Conservation (phyloP, 2,797 vertebrate species). For the Scleropages formosus region DNA sequence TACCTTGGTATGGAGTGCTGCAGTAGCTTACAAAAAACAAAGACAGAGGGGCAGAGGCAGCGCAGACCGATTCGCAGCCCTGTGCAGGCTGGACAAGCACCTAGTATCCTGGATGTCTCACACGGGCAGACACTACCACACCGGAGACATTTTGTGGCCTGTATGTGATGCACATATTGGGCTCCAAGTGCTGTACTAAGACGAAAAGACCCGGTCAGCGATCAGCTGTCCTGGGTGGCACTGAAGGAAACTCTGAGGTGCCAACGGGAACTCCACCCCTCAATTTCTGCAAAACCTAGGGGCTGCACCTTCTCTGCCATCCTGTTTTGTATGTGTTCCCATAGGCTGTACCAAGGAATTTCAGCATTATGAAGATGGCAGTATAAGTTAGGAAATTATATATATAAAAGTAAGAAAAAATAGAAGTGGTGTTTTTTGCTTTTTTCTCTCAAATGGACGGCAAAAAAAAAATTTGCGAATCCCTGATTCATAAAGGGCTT, state of each 20-base stretch:
- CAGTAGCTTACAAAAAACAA: conserved; percentile 37
- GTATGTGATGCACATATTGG: conserved; percentile 43
- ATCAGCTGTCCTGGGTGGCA: conserved; percentile 11
- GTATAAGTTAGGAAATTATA: conserved; percentile 28
- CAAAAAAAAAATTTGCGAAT: conserved; percentile 46
- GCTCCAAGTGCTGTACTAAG: conserved; percentile 50
- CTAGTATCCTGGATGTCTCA: conserved; percentile 10
- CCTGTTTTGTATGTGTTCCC: background rate
- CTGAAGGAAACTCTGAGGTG: conserved; percentile 3
- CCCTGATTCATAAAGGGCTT: conserved; percentile 40
- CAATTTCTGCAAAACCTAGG: background rate
- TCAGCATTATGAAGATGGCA: conserved; percentile 27
- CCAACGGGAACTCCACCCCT: background rate
- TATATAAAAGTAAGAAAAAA: conserved; percentile 17
- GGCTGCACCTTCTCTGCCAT: conserved; percentile 6
- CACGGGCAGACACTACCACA: conserved; percentile 40
- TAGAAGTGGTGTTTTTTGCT: conserved; percentile 19
- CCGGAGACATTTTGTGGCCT: conserved; percentile 36
- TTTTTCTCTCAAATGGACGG: conserved; percentile 46
- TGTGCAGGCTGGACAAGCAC: background rate
- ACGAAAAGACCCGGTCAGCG: conserved; percentile 20
- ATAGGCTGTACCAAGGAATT: conserved; percentile 13
- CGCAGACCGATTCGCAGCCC: background rate
- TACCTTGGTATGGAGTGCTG: conserved; percentile 40
- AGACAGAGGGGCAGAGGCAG: conserved; percentile 14